Conservation (phyloP, 2,797 vertebrate genomes). For the Botia almorhae region DNA sequence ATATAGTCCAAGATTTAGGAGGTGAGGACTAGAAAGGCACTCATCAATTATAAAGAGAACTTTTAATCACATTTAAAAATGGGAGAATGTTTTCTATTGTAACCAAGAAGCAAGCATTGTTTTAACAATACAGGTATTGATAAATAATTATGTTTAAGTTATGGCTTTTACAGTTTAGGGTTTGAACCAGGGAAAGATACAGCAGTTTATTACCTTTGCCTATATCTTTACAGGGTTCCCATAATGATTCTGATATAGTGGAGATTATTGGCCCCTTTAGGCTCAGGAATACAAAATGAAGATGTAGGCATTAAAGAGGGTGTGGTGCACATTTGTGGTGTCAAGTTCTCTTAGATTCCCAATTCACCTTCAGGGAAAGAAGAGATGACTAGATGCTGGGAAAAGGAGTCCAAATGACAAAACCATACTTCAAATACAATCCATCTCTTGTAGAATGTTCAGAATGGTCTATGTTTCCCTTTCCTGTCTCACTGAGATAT, state of each 20-base stretch:
- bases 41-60: too few species aligned
- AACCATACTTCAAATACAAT: conserved; percentile 34
- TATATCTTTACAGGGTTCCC: conserved; percentile 25
- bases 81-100: background rate
- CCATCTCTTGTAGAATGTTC: conserved; percentile 9
- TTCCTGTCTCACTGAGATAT: conserved; percentile 26
- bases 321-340: conserved; percentile 41
- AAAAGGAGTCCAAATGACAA: conserved; percentile 41
- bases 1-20: too few species aligned
- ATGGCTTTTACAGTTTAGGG: background rate
- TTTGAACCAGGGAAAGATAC: conserved; percentile 18
- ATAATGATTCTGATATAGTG: conserved; percentile 28
- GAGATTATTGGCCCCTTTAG: conserved; percentile 20
- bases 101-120: background rate
- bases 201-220: conserved; percentile 17
- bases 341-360: conserved; percentile 46
- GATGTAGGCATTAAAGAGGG: conserved; percentile 49
- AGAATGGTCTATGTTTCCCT: conserved; percentile 14
- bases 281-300: conserved; percentile 35
- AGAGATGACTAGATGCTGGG: conserved; percentile 22
- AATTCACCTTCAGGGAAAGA: conserved; percentile 40
- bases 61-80: too few species aligned
- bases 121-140: background rate
- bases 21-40: too few species aligned
- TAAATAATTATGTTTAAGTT: background rate